Base-by-base conservation (phyloP, 2,797 vertebrate species). In the Rhinatrema bivittatum region DNA sequence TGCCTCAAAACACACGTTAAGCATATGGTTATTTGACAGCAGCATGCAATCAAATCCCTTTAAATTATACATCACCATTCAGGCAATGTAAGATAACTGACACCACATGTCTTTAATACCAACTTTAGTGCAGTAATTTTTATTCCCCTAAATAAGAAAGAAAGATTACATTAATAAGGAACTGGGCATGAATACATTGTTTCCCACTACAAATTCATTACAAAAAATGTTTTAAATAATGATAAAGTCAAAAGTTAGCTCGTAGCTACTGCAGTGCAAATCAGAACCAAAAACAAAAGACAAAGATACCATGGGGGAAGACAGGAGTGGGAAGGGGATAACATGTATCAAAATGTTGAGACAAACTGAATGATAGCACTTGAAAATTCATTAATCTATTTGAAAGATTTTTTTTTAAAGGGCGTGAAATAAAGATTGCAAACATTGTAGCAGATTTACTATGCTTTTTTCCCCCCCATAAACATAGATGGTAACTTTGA, bases 151-250 rank as follows among this genome's bases (percentile, higher is more conserved):
- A 67, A 66, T 47, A 58, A 46, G 50, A 58, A 65, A 42, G 37
- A 60, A 52, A 51, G 50, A 57, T 24, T 46, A 53, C 74, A 72
- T 72, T 68, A 74, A 59, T 61, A 52, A 47, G 42, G 69, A n/a
- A n/a, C n/a, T n/a, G n/a, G 61, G 61, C 52, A 36, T 2, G 59
- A 53, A 61, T 54, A 53, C 61, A 43, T 65, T 59, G 30, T 50
- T 53, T 56, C 54, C 46, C 35, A 47, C 32, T 35, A 53, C 37
- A 42, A 55, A 56, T 53, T 43, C 23, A 48, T 60, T 59, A 43
- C 40, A 36, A 41, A 47, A 68, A 45, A 59, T 53, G 50, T 19
- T 52, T 40, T 62, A 67, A 62, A 76, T 68, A 72, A 63, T 20
- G 42, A 57, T 70, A 52, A 56, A 59, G 70, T 59, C 31, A 56